Evolutionary conservation across 2,888 invertebrate genomes (phyloP).

Genomic region (Nebria salina): DNA sequence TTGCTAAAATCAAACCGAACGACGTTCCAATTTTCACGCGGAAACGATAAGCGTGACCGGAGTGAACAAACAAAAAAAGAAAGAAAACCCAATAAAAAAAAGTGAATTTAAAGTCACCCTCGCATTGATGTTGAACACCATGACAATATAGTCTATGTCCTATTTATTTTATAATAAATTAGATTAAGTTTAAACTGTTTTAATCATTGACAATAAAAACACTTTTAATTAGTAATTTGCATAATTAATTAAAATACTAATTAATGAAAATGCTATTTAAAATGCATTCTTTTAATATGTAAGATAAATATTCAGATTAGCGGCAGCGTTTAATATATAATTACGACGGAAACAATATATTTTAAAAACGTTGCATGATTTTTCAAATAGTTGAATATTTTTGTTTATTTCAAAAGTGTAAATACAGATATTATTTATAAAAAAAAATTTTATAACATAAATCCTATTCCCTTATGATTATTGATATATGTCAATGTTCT

Average conservation of each 20-base stretch:
- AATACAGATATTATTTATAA: no score
- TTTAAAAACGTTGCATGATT: no score
- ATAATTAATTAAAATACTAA: neutral
- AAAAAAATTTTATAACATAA: no score
- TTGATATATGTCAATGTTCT: no score
- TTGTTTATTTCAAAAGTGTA: no score
- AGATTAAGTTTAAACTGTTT: neutral
- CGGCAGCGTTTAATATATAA: no score
- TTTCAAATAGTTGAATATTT: no score
- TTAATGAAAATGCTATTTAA: neutral
- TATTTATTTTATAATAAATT: conserved; percentile 1
- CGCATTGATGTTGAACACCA: neutral
- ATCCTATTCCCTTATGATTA: no score
- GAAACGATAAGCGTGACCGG: conserved; percentile 30
- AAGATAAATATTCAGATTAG: no score
- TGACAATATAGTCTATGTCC: neutral
- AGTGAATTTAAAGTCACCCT: conserved; percentile 5
- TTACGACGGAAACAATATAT: no score
- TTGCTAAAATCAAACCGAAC: conserved; percentile 31
- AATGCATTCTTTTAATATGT: no score
- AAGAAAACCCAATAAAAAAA: conserved; percentile 10
- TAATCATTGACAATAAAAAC: neutral
- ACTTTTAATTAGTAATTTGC: neutral
- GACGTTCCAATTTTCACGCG: conserved; percentile 39
- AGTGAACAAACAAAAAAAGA: conserved; percentile 3